phyloP scores from a whole-genome alignment of 1,140 invertebrate species.

The Sitobion miscanthi region DNA sequence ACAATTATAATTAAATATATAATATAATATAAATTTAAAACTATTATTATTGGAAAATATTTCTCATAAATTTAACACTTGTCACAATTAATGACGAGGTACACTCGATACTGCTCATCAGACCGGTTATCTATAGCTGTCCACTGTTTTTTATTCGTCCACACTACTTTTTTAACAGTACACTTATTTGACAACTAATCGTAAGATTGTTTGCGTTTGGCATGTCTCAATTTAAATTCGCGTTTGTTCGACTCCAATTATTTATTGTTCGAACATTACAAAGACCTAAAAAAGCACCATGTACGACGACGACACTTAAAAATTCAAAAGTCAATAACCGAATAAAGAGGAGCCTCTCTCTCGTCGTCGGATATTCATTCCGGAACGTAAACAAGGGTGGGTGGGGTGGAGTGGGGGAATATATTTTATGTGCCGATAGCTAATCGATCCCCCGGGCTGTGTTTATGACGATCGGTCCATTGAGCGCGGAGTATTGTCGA shows the following conservation, averaged over 20 bases:
- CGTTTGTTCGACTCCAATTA: background rate
- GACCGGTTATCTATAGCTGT: no score
- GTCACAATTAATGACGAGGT: no score
- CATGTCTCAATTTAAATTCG: background rate
- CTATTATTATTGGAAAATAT: no score
- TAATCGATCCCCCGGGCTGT: conserved; percentile 53
- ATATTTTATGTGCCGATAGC: conserved; percentile 54
- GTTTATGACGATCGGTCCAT: conserved; percentile 55
- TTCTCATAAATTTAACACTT: no score
- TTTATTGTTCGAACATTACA: background rate
- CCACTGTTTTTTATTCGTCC: background rate
- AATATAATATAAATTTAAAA: no score
- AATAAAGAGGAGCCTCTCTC: background rate
- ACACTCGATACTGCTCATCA: no score
- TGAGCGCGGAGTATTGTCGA: conserved; percentile 44
- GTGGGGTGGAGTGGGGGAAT: background rate
- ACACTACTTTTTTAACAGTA: background rate
- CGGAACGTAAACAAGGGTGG: conserved; percentile 26
- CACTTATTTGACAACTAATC: background rate
- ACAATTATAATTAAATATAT: no score
- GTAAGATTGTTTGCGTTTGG: background rate
- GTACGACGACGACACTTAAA: conserved; percentile 24
- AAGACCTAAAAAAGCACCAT: background rate
- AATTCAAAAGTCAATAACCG: conserved; percentile 31
- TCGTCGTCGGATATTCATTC: background rate